These are phyloP conservation scores for Megaceryle alcyon DNA, from an alignment of 2,797 vertebrate genomes.

Conservation along the genomic window DNA sequence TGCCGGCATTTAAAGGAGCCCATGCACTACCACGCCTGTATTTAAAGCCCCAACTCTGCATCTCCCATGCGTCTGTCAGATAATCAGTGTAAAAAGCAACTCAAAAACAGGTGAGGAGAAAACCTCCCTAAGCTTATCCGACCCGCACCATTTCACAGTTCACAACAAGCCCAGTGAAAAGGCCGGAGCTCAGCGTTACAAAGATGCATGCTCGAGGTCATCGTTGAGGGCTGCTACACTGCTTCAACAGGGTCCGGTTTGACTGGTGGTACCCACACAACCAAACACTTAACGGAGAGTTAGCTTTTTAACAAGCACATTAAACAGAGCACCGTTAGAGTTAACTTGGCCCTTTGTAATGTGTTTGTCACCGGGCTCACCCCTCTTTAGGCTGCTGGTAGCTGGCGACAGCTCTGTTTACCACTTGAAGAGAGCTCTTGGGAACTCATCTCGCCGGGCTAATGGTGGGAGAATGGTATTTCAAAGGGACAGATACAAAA, in stretches of 20 bases:
- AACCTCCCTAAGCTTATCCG: neutral
- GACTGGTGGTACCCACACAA: neutral
- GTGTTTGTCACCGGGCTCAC: neutral
- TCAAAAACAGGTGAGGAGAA: neutral
- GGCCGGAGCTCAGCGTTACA: neutral
- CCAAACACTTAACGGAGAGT: neutral
- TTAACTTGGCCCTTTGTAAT: neutral
- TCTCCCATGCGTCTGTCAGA: neutral
- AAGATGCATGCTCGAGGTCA: neutral
- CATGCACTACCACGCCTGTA: fast-evolving
- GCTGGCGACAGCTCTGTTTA: neutral
- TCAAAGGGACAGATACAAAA: neutral
- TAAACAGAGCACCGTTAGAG: neutral
- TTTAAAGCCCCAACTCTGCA: neutral
- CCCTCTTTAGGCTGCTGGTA: neutral
- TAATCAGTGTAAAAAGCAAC: neutral
- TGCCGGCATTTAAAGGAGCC: neutral
- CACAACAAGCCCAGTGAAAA: neutral
- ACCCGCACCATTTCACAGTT: neutral
- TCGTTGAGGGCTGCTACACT: neutral
- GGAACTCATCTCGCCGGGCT: neutral
- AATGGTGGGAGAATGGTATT: neutral
- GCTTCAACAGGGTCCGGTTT: neutral
- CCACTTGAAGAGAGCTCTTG: constrained; percentile 4
- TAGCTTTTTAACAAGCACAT: neutral